Evolutionary conservation across 2,113 vertebrate species (phyloP).

Genomic region (Crotalus helleri): DNA sequence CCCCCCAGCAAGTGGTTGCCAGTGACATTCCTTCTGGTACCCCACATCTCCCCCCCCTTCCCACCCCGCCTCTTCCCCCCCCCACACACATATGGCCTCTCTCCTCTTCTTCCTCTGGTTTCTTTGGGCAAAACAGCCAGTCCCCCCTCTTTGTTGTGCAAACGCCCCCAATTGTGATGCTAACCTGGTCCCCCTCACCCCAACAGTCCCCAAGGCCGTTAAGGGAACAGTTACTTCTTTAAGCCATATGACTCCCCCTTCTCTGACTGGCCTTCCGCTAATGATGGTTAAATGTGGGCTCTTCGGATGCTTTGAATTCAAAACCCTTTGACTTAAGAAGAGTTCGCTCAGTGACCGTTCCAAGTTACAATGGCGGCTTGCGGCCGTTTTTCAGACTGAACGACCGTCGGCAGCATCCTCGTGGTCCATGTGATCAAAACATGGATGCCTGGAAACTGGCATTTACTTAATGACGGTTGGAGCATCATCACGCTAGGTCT

Average conservation of each 20-base stretch:
- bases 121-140: not conserved
- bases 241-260: not conserved
- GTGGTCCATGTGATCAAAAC: no score
- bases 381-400: no score
- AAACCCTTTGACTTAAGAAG: not conserved
- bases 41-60: no score
- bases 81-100: not conserved
- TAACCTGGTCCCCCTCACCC: not conserved
- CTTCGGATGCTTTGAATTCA: not conserved
- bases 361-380: no score
- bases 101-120: not conserved
- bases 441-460: no score
- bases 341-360: no score
- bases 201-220: not conserved
- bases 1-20: not conserved
- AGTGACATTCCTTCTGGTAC: not conserved
- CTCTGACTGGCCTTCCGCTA: no score
- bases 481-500: no score
- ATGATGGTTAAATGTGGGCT: not conserved
- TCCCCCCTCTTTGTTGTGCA: not conserved
- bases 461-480: no score
- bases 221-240: not conserved
- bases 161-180: not conserved
- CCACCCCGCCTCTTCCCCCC: no score
- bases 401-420: no score